phyloP scores from a whole-genome alignment of 92 coral and sea anemone species.

The Parazoanthus atlanticus region DNA sequence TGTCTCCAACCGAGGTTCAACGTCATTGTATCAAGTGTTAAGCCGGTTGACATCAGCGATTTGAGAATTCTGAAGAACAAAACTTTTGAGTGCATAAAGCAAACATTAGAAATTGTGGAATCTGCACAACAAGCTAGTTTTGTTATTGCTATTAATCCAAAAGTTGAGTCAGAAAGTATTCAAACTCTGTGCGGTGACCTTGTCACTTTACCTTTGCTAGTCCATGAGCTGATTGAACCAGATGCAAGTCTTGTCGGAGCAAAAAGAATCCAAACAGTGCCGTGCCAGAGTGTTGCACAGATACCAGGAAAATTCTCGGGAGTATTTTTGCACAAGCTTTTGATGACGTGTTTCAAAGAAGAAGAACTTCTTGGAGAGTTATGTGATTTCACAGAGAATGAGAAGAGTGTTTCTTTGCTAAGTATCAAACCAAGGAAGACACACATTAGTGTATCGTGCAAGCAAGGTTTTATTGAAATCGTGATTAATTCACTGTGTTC shows the following conservation, averaged over 20 bases:
- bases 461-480: background rate
- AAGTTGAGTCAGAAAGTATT: background rate
- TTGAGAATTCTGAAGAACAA: background rate
- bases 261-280: background rate
- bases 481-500: background rate
- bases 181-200: background rate
- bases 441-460: background rate
- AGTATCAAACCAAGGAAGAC: background rate
- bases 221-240: background rate
- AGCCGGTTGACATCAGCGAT: background rate
- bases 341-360: slow-evolving; percentile 1
- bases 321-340: background rate
- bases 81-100: background rate
- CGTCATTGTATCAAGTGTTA: background rate
- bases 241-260: background rate
- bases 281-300: background rate
- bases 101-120: background rate
- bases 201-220: background rate
- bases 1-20: background rate
- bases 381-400: background rate
- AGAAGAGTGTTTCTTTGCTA: background rate
- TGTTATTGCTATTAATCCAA: background rate
- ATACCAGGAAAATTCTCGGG: background rate
- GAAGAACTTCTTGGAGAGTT: slow-evolving; percentile 7
- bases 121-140: background rate